A percentile compares a stretch with the other conserved stretches of the same genome.
These are phyloP conservation scores for Salminus brasiliensis DNA, from an alignment of 2,113 vertebrate genomes.

Conservation along the genomic window DNA sequence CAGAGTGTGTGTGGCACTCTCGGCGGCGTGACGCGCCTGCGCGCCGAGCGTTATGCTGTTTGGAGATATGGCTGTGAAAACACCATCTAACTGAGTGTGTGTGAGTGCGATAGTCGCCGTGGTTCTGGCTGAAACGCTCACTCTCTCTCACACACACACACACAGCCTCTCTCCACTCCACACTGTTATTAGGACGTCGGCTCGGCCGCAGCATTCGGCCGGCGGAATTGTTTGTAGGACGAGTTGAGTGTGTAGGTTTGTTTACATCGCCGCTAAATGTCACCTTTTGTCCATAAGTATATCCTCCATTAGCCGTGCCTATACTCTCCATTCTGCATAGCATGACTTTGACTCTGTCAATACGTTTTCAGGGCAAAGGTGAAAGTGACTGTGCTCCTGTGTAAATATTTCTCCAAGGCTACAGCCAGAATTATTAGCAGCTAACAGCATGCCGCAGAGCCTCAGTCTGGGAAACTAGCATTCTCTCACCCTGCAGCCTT, in stretches of 20 bases:
- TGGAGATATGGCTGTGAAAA: conserved; percentile 27
- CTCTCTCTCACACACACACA: conserved; percentile 2
- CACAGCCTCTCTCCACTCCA: conserved; percentile 16
- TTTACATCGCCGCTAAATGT: conserved; percentile 31
- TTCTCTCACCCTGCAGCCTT: not conserved
- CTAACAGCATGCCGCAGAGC: not conserved
- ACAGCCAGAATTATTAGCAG: not conserved
- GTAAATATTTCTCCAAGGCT: conserved; percentile 45
- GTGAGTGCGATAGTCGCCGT: not conserved
- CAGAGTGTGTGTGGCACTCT: not conserved
- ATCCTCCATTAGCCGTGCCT: conserved; percentile 9
- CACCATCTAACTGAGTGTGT: conserved; percentile 11
- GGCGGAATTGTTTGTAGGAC: conserved; percentile 6
- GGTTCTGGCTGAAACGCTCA: conserved; percentile 8
- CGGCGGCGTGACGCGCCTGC: not conserved
- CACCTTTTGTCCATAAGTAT: conserved; percentile 10
- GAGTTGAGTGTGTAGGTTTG: conserved; percentile 28
- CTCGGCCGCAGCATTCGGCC: not conserved
- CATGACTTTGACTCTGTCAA: conserved; percentile 1
- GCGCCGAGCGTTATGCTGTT: conserved; percentile 19
- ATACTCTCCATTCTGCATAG: conserved; percentile 1
- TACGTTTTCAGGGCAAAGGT: conserved; percentile 35
- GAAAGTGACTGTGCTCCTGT: conserved; percentile 31
- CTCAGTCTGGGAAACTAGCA: not conserved
- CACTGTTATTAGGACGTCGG: conserved; percentile 36